phyloP scores from a whole-genome alignment of 2,113 vertebrate species.

The Plotosus lineatus region DNA sequence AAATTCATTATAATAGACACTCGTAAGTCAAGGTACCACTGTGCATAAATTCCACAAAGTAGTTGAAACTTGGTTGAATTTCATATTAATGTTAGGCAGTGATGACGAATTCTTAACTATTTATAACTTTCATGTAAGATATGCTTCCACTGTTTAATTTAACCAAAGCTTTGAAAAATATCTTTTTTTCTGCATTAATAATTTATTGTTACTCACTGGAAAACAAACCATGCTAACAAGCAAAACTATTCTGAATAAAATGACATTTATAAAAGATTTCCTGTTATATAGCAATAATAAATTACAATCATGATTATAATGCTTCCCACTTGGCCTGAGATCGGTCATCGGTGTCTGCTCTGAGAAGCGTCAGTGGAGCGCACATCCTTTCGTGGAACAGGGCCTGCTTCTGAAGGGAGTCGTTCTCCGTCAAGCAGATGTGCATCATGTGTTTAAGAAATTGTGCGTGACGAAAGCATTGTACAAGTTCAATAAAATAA shows the following conservation, averaged over 20 bases:
- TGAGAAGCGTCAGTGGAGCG: too few relatives aligned
- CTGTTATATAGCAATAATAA: background rate
- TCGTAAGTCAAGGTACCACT: too few relatives aligned
- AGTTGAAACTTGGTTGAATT: background rate
- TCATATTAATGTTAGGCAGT: background rate
- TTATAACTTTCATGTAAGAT: background rate
- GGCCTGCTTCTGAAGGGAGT: too few relatives aligned
- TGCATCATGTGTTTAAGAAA: too few relatives aligned
- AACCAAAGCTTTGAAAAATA: background rate
- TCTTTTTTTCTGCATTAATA: background rate
- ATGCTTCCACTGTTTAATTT: background rate
- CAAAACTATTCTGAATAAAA: background rate
- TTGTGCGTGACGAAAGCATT: too few relatives aligned
- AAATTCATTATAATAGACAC: too few relatives aligned
- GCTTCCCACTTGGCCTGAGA: too few relatives aligned
- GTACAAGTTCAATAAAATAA: too few relatives aligned
- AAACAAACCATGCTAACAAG: background rate
- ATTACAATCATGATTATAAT: background rate
- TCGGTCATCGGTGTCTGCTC: too few relatives aligned
- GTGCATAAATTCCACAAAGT: background rate
- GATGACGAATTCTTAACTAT: background rate
- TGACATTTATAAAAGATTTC: background rate
- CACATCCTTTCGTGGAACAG: too few relatives aligned
- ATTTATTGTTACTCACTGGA: background rate
- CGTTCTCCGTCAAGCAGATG: too few relatives aligned